phyloP scores from a whole-genome alignment of 2,113 vertebrate genomes.

The Diadophis punctatus region DNA sequence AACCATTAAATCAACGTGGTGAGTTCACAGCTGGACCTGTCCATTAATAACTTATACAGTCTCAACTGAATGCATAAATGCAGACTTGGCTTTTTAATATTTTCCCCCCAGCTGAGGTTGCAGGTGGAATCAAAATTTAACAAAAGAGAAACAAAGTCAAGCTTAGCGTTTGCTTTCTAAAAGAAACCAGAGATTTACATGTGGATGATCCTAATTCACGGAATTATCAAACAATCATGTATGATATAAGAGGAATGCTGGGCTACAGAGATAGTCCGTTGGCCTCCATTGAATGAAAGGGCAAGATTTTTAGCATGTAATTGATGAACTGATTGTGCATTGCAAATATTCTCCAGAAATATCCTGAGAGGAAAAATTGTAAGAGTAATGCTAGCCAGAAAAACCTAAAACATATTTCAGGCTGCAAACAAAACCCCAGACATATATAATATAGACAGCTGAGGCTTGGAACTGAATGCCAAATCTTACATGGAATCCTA shows the following conservation, averaged over 20 bases:
- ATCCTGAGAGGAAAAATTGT: background rate
- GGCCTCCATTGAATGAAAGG: slow-evolving; percentile 28
- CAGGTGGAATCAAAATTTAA: slow-evolving; percentile 67
- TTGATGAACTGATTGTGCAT: background rate
- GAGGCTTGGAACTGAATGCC: background rate
- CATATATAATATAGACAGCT: background rate
- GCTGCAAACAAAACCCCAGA: slow-evolving; percentile 23
- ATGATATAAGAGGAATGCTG: slow-evolving; percentile 36
- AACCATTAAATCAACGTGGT: slow-evolving; percentile 79
- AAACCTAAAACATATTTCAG: background rate
- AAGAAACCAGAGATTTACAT: slow-evolving; percentile 45
- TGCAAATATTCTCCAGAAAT: background rate
- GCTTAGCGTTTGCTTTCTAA: background rate
- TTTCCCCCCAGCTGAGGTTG: slow-evolving; percentile 43
- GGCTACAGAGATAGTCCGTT: slow-evolving; percentile 25
- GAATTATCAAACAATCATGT: slow-evolving; percentile 46
- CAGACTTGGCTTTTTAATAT: slow-evolving; percentile 31
- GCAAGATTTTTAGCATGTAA: slow-evolving; percentile 37
- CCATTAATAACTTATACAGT: slow-evolving; percentile 74
- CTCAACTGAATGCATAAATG: slow-evolving; percentile 72
- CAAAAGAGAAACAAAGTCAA: slow-evolving; percentile 26
- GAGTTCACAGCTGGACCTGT: slow-evolving; percentile 78
- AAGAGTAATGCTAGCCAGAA: slow-evolving; percentile 7
- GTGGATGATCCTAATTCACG: slow-evolving; percentile 40
- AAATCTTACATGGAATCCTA: background rate